These are phyloP conservation scores for Metalampra italica DNA, from an alignment of 2,888 invertebrate species.

Conservation along the genomic window DNA sequence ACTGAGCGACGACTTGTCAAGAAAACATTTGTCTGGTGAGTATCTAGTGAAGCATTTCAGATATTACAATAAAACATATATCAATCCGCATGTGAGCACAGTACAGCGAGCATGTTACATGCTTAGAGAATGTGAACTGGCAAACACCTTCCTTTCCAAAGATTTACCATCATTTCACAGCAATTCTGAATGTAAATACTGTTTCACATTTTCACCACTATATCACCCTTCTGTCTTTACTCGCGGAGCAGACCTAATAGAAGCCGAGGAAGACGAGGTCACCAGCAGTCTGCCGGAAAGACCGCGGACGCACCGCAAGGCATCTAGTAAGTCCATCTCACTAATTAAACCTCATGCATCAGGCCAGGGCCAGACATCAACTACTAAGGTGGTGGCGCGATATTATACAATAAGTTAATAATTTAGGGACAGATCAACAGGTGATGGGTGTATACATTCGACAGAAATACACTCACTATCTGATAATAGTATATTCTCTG, in stretches of 20 bases:
- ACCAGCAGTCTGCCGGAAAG: slow-evolving; percentile 67
- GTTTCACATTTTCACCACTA: slow-evolving; percentile 32
- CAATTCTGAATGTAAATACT: slow-evolving; percentile 31
- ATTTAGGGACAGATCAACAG: slow-evolving; percentile 15
- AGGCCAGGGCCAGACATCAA: neutral
- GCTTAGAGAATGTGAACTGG: slow-evolving; percentile 37
- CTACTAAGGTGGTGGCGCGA: slow-evolving; percentile 20
- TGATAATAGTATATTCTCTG: neutral
- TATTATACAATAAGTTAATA: slow-evolving; percentile 18
- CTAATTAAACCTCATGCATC: slow-evolving; percentile 14
- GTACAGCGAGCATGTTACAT: slow-evolving; percentile 49
- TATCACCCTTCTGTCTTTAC: slow-evolving; percentile 39
- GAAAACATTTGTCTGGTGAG: slow-evolving; percentile 77
- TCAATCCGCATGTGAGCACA: slow-evolving; percentile 39
- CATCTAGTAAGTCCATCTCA: slow-evolving; percentile 75
- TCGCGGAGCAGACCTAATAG: slow-evolving; percentile 74
- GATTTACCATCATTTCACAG: slow-evolving; percentile 16
- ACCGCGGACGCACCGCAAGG: slow-evolving; percentile 70
- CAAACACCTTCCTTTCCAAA: slow-evolving; percentile 1
- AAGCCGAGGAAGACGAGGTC: slow-evolving; percentile 77
- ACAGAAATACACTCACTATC: neutral
- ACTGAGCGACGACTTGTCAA: slow-evolving; percentile 72
- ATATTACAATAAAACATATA: neutral
- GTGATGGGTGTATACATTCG: slow-evolving; percentile 17
- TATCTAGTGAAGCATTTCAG: slow-evolving; percentile 20